Evolutionary conservation across 1,140 invertebrate genomes (phyloP).

Genomic region (Formica exsecta): DNA sequence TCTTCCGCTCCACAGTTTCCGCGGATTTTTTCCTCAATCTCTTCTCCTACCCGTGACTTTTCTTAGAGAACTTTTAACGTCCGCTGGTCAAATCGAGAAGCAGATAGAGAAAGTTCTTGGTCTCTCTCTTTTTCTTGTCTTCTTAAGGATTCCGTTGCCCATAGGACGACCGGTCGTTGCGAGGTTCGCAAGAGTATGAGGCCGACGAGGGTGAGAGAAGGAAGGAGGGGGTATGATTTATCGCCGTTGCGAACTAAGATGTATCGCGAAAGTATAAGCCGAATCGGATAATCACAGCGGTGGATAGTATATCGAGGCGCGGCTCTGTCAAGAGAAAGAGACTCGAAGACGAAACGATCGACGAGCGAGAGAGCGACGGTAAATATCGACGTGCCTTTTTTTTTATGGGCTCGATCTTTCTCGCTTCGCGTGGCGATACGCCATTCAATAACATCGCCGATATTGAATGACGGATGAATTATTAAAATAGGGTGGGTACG

Average conservation of each 20-base stretch:
- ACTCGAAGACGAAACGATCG: slow-evolving; percentile 15
- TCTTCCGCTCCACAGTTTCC: slow-evolving; percentile 33
- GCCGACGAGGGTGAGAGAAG: neutral
- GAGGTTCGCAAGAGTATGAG: neutral
- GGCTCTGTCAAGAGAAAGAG: neutral
- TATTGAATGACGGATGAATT: slow-evolving; percentile 61
- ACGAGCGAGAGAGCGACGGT: neutral
- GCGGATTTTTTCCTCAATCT: slow-evolving; percentile 38
- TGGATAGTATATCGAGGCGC: slow-evolving; percentile 1
- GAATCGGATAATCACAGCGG: slow-evolving; percentile 59
- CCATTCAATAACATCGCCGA: slow-evolving; percentile 37
- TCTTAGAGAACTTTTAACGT: slow-evolving; percentile 58
- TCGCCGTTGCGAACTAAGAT: slow-evolving; percentile 62
- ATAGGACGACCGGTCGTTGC: neutral
- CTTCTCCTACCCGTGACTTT: slow-evolving; percentile 17
- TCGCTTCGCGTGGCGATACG: slow-evolving; percentile 3
- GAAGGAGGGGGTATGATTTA: slow-evolving; percentile 66
- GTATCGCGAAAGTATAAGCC: slow-evolving; percentile 54
- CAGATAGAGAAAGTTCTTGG: slow-evolving; percentile 61
- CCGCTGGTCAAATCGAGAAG: slow-evolving; percentile 24
- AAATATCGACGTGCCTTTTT: slow-evolving; percentile 34
- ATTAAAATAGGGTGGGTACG: slow-evolving; percentile 46
- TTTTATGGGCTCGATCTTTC: neutral
- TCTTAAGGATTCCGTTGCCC: slow-evolving; percentile 37
- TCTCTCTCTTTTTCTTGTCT: slow-evolving; percentile 12